phyloP scores from a whole-genome alignment of 2,113 vertebrate genomes.

The Willisornis vidua region DNA sequence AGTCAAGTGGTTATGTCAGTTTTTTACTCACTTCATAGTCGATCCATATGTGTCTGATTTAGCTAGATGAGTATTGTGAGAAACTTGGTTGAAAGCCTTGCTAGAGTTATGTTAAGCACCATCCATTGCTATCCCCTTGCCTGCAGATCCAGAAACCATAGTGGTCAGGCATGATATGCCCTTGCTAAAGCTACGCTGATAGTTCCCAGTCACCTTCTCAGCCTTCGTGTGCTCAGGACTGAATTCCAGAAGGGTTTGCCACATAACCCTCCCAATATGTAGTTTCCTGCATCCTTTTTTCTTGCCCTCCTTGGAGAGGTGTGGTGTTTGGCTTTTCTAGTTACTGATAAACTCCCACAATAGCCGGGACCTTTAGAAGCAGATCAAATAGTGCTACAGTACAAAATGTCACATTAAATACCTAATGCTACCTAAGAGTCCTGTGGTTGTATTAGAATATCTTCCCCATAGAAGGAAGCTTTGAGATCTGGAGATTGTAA shows the following conservation, averaged over 20 bases:
- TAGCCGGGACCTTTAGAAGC: not conserved
- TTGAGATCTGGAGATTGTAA: not conserved
- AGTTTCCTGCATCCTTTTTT: not conserved
- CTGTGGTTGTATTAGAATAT: not conserved
- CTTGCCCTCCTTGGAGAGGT: not conserved
- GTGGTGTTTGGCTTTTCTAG: not conserved
- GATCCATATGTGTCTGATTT: not conserved
- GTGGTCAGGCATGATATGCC: not conserved
- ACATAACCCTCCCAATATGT: not conserved
- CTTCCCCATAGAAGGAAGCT: not conserved
- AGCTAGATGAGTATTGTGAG: not conserved
- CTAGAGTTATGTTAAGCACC: accelerated
- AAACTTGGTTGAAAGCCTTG: not conserved
- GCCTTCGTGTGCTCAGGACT: not conserved
- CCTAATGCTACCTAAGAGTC: not conserved
- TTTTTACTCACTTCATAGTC: not conserved
- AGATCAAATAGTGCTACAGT: not conserved
- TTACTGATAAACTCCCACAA: not conserved
- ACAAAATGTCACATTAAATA: not conserved
- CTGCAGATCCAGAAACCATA: not conserved
- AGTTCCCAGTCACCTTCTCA: not conserved
- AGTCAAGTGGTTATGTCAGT: not conserved
- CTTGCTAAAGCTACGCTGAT: not conserved
- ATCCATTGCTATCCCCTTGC: not conserved
- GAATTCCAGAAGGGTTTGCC: not conserved